Conservation (phyloP, 2,797 vertebrate genomes). For the Liasis olivaceus region DNA sequence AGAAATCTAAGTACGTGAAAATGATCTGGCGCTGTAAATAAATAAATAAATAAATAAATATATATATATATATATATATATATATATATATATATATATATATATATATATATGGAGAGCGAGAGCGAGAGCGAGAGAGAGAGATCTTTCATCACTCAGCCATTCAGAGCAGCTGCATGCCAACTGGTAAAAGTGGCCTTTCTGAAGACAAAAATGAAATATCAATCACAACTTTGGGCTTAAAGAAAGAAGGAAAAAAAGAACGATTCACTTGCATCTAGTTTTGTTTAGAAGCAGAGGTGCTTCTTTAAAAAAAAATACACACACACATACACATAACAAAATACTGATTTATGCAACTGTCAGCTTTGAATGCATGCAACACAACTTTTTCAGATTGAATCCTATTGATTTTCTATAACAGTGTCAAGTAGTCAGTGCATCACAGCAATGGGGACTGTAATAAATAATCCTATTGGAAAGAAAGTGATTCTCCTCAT, state of each 20-base stretch:
- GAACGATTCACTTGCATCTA: constrained; percentile 60
- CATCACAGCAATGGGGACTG: constrained; percentile 61
- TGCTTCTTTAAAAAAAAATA: neutral
- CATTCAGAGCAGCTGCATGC: constrained; percentile 59
- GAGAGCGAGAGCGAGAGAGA: neutral
- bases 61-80: constrained; percentile 42
- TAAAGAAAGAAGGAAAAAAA: constrained; percentile 35
- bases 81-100: constrained; percentile 21
- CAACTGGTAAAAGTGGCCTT: constrained; percentile 57
- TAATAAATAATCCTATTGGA: constrained; percentile 76
- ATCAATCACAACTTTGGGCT: constrained; percentile 59
- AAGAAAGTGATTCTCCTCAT: constrained; percentile 69
- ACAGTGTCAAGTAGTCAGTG: constrained; percentile 73
- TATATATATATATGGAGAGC: constrained; percentile 12
- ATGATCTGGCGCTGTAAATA: constrained; percentile 55
- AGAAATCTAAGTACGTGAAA: constrained; percentile 49
- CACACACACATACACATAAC: neutral
- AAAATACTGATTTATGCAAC: constrained; percentile 77
- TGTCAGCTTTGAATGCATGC: constrained; percentile 73
- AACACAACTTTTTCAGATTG: constrained; percentile 76
- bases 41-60: too few species aligned
- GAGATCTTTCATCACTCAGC: constrained; percentile 39
- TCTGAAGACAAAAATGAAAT: constrained; percentile 60
- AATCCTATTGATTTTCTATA: constrained; percentile 82
- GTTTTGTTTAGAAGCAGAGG: constrained; percentile 55